Percentiles rank a stretch among this genome's conserved stretches.
Conservation (phyloP, 2,797 vertebrate genomes). For the Acanthurus leucopareius region DNA sequence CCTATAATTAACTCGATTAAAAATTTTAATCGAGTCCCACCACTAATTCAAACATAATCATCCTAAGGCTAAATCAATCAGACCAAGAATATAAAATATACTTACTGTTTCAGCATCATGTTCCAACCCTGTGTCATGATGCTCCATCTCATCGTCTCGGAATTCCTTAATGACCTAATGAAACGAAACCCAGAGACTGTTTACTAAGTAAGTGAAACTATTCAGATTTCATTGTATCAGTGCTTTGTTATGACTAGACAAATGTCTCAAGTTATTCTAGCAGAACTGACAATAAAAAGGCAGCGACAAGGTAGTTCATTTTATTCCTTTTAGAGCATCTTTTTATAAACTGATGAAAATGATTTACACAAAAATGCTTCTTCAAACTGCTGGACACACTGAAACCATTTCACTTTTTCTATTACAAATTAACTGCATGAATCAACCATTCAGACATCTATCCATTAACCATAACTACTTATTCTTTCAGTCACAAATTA, state of each 20-base stretch:
- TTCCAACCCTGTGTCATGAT: conserved; percentile 93
- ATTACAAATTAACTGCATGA: background rate
- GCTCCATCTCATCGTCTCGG: conserved; percentile 95
- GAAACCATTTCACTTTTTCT: background rate
- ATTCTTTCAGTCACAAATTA: too few relatives aligned
- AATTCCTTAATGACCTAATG: conserved; percentile 93
- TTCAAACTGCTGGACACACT: background rate
- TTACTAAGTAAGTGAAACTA: background rate
- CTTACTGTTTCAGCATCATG: conserved; percentile 92
- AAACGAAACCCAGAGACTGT: conserved; percentile 19
- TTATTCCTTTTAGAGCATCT: background rate
- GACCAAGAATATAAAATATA: conserved; percentile 11
- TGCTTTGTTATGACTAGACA: background rate
- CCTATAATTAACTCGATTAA: too few relatives aligned
- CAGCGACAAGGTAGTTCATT: background rate
- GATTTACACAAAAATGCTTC: background rate
- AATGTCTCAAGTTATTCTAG: background rate
- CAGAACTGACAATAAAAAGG: background rate
- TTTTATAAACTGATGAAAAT: background rate
- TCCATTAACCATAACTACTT: too few relatives aligned
- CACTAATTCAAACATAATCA: conserved; percentile 1
- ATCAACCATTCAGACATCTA: background rate
- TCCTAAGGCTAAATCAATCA: too few relatives aligned
- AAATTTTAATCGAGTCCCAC: too few relatives aligned
- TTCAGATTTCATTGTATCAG: background rate